Conservation (phyloP, 2,888 invertebrate genomes). For the Stenodera caucasica region DNA sequence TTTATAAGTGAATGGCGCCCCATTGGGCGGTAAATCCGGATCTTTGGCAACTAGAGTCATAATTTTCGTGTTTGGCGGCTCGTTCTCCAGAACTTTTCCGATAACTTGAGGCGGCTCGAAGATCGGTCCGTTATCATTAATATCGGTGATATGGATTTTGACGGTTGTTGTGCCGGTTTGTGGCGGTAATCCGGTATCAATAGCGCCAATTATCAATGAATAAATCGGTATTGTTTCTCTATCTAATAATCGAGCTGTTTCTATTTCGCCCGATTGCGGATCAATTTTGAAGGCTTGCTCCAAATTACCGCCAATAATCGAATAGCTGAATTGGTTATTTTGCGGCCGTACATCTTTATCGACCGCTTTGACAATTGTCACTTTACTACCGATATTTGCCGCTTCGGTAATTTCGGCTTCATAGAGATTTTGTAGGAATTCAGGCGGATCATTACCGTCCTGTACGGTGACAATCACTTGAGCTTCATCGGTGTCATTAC, state of each 20-base stretch:
- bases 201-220: constrained; percentile 79
- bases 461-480: constrained; percentile 91
- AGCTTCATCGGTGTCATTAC: constrained; percentile 94
- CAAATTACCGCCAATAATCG: constrained; percentile 81
- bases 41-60: constrained; percentile 86
- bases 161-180: constrained; percentile 90
- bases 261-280: constrained; percentile 81
- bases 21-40: constrained; percentile 87
- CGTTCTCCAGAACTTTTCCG: constrained; percentile 84
- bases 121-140: constrained; percentile 92
- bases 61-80: constrained; percentile 79
- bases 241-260: constrained; percentile 75
- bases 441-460: constrained; percentile 96
- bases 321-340: constrained; percentile 90
- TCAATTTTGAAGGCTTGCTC: constrained; percentile 87
- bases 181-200: constrained; percentile 85
- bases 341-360: constrained; percentile 91
- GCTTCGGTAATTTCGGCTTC: constrained; percentile 82
- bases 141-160: constrained; percentile 76
- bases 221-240: constrained; percentile 78
- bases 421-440: constrained; percentile 79
- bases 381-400: constrained; percentile 70
- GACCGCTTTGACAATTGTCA: constrained; percentile 78
- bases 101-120: constrained; percentile 72
- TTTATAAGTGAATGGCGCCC: constrained; percentile 84